Evolutionary conservation across 2,113 vertebrate genomes (phyloP), one percentile per base, ranked within the genome.

Genomic region (Tretioscincus oriximinensis): DNA sequence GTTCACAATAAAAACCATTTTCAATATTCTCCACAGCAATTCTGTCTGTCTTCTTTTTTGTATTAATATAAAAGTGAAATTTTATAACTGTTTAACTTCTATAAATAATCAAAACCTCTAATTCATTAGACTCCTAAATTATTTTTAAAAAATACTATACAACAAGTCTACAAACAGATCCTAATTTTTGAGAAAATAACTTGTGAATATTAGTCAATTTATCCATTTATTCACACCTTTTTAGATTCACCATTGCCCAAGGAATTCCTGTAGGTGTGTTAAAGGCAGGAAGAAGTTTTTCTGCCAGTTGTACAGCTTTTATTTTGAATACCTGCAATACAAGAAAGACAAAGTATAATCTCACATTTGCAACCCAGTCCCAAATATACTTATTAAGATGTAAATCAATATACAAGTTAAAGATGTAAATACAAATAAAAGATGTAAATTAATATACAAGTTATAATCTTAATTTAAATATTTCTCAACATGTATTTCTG

Each of bases 171-270:
- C 35, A 58, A 18, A 3, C 54, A 58, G 54, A 16, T 51, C 3
- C 49, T 11, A 51, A 51, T 51, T 51, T 51, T 51, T 51, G 49
- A 51, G 49, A 51, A 51, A 51, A 9, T 5, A 58, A 4, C 51
- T 14, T 54, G 16, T 9, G 11, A 14, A 54, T 54, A 12, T 58
- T 51, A 18, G 54, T 58, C 54, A 58, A 58, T 18, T 58, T 58
- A 58, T 58, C 16, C 54, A 58, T 58, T 16, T 58, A 12, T 16
- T 58, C 54, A 58, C 14, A 58, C 98, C 97, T 99, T 95, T 99
- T 99, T 67, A 99, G 95, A 94, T 99, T 99, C 88, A 99, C 98
- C 98, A 99, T 99, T 87, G 98, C 98, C 98, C 98, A 99, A 70
- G 98, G 98, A 94, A 99, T 99, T 65, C 98, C 98, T 4, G 98